Percentiles rank a stretch among this genome's conserved stretches.
Evolutionary conservation across 2,888 invertebrate genomes (phyloP).

Genomic region (Sphecodes monilicornis): DNA sequence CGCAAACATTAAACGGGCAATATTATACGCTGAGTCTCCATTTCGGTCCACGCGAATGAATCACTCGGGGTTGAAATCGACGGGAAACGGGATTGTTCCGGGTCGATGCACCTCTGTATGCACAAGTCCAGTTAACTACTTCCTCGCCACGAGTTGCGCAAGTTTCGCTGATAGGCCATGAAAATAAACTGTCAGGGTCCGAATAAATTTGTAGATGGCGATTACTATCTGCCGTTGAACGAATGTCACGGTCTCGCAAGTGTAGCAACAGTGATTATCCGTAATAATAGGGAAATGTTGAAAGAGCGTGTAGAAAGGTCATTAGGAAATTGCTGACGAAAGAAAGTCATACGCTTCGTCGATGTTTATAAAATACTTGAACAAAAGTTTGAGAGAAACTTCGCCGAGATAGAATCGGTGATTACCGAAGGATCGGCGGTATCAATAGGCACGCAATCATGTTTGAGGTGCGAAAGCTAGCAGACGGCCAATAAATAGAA

Average conservation of each 20-base stretch:
- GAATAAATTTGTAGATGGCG: slow-evolving; percentile 37
- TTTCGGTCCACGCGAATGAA: slow-evolving; percentile 45
- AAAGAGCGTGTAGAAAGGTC: background rate
- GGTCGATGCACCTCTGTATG: slow-evolving; percentile 56
- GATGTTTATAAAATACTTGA: background rate
- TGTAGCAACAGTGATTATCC: slow-evolving; percentile 29
- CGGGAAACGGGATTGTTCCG: slow-evolving; percentile 27
- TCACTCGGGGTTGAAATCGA: slow-evolving; percentile 37
- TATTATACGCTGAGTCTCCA: background rate
- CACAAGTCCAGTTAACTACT: slow-evolving; percentile 29
- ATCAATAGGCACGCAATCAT: slow-evolving; percentile 40
- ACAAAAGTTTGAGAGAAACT: background rate
- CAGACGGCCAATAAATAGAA: slow-evolving; percentile 76
- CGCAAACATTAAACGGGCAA: background rate
- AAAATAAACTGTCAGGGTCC: slow-evolving; percentile 32
- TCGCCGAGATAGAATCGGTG: background rate
- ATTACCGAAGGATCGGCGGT: background rate
- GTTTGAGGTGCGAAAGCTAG: slow-evolving; percentile 39
- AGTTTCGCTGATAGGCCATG: slow-evolving; percentile 44
- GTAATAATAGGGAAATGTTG: slow-evolving; percentile 23
- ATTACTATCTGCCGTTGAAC: slow-evolving; percentile 34
- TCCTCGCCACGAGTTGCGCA: slow-evolving; percentile 36
- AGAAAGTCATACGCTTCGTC: background rate
- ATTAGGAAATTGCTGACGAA: background rate
- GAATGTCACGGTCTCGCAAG: slow-evolving; percentile 25